A percentile compares a stretch with the other conserved stretches of the same genome.
Conservation (phyloP, 1,140 invertebrate species). For the Drusus annulatus region DNA sequence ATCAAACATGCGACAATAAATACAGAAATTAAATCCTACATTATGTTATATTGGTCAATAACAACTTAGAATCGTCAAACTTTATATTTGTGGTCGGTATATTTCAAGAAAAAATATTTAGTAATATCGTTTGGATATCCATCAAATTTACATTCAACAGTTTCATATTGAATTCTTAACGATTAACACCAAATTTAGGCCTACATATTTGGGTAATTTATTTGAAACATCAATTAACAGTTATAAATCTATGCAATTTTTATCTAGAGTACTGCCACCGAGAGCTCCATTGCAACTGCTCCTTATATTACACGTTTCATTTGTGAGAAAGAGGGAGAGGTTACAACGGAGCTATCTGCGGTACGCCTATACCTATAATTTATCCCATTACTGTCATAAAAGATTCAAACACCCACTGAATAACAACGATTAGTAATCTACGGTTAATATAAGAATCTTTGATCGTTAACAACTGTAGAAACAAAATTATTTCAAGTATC, state of each 20-base stretch:
- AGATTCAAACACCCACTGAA: constrained; percentile 1
- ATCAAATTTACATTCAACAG: too few species aligned
- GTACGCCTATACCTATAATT: background rate
- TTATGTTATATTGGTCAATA: constrained; percentile 7
- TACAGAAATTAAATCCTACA: background rate
- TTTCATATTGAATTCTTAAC: too few species aligned
- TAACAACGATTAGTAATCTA: background rate
- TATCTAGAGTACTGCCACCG: background rate
- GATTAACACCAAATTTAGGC: background rate
- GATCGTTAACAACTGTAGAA: too few species aligned
- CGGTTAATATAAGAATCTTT: too few species aligned
- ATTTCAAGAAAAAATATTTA: too few species aligned
- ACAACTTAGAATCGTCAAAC: background rate
- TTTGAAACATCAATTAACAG: constrained; percentile 9
- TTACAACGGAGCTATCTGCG: too few species aligned
- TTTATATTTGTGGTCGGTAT: too few species aligned
- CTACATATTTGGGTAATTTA: background rate
- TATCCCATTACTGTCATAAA: background rate
- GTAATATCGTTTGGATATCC: too few species aligned
- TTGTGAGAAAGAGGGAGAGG: too few species aligned
- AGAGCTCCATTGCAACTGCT: too few species aligned
- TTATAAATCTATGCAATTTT: background rate
- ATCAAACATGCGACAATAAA: background rate
- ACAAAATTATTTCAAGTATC: too few species aligned
- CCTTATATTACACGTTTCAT: too few species aligned